Base-by-base conservation (phyloP, 2,113 vertebrate species). In the Menidia beryllina region DNA sequence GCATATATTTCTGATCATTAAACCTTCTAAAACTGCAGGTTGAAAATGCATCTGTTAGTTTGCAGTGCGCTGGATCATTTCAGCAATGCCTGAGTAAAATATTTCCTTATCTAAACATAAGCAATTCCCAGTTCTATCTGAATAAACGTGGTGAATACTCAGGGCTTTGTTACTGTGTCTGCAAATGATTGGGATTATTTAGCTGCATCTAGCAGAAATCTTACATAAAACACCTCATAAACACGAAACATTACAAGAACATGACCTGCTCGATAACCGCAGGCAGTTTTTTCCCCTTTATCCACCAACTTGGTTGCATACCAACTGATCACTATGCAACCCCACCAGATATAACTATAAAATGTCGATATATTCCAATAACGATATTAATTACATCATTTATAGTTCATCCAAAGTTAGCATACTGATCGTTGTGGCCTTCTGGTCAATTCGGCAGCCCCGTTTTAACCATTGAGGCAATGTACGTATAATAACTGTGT, bases 271-370 rank as follows among this genome's bases (percentile, higher is more conserved):
- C 59, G 21, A 73, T 50, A 54, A 54, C 30, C 47, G 6, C 27
- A 13, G 24, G 45, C 41, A 26, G 23, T 73, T 70, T 64, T 77
- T 77, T 54, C 69, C n/a, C n/a, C n/a, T n/a, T n/a, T n/a, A n/a
- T n/a, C n/a, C n/a, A n/a, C n/a, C 52, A 49, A 13, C 27, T 0
- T 10, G 8, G 30, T 8, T 20, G 43, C 49, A 65, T 58, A 41
- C 54, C 72, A 27, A 47, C 2, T 34, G 30, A 72, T 72, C 60
- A 63, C 48, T 38, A 24, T 41, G 13, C 24, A 69, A 41, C 38
- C 59, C 15, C 15, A 38, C 45, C 50, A 77, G 43, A 55, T 56
- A 15, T 15, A 4, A 15, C 14, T 50, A 68, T 19, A 57, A 12
- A 49, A 17, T 50, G 4, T 20, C 43, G 21, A 15, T 19, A 7